These are phyloP conservation scores for Scylla paramamosain DNA, from an alignment of 1,140 invertebrate genomes.

Conservation along the genomic window DNA sequence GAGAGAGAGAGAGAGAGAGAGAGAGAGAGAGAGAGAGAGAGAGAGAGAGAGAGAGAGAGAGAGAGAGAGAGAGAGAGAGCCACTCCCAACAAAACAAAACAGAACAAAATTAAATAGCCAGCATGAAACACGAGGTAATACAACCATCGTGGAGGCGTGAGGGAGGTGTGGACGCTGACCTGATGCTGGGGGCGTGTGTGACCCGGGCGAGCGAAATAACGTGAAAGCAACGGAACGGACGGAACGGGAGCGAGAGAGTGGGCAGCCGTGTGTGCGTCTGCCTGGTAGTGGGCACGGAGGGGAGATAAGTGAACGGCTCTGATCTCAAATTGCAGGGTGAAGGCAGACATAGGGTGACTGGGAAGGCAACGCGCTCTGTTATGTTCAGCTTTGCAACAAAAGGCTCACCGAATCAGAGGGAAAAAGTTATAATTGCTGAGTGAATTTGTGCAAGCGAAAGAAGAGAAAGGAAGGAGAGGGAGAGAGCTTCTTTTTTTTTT, in stretches of 20 bases:
- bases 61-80: constrained; percentile 40
- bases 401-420: background rate
- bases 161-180: background rate
- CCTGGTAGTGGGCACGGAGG: background rate
- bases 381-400: background rate
- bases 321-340: background rate
- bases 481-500: background rate
- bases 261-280: background rate
- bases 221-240: background rate
- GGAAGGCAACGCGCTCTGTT: background rate
- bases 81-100: too few relatives aligned
- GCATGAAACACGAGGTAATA: background rate
- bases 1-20: constrained; percentile 25
- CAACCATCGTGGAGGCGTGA: background rate
- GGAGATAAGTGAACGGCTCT: background rate
- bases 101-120: background rate
- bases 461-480: background rate
- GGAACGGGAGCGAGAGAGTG: background rate
- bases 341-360: background rate
- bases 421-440: background rate
- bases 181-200: background rate
- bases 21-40: constrained; percentile 32
- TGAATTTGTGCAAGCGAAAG: background rate
- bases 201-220: background rate
- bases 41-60: constrained; percentile 46